phyloP scores from a whole-genome alignment of 1,140 invertebrate genomes.

The Linepithema humile region DNA sequence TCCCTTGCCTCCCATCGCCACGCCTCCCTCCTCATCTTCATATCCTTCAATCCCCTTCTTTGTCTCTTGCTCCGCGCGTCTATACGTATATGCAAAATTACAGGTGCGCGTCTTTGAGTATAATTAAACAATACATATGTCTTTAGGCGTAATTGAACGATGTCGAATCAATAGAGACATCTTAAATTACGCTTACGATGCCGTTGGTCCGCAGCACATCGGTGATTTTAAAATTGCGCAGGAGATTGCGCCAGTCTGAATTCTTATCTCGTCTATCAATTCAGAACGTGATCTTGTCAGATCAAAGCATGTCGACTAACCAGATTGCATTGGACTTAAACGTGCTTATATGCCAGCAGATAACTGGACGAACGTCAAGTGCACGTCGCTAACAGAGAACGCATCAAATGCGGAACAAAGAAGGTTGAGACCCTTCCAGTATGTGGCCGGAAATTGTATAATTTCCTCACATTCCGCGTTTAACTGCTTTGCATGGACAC shows the following conservation, averaged over 20 bases:
- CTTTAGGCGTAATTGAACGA: background rate
- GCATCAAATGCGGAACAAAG: constrained; percentile 8
- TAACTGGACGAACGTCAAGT: constrained; percentile 18
- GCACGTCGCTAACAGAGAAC: constrained; percentile 1
- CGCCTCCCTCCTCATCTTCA: constrained; percentile 22
- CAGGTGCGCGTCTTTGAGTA: background rate
- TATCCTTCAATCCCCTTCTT: constrained; percentile 9
- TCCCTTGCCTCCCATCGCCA: constrained; percentile 3
- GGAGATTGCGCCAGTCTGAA: background rate
- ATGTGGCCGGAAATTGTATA: constrained; percentile 51
- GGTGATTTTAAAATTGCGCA: background rate
- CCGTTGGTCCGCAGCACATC: background rate
- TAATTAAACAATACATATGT: background rate
- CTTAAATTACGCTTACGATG: background rate
- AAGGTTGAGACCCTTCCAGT: constrained; percentile 20
- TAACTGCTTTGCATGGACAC: constrained; percentile 5
- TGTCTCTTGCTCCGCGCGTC: background rate
- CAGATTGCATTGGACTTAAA: constrained; percentile 23
- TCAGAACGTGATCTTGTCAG: constrained; percentile 1
- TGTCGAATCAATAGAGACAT: background rate
- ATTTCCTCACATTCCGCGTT: constrained; percentile 42
- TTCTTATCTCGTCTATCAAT: background rate
- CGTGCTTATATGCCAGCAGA: background rate
- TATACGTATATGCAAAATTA: background rate
- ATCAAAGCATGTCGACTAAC: constrained; percentile 20